Evolutionary conservation across 2,113 vertebrate genomes (phyloP), one percentile per base, ranked within the genome.

Genomic region (Oreamnos americanus): DNA sequence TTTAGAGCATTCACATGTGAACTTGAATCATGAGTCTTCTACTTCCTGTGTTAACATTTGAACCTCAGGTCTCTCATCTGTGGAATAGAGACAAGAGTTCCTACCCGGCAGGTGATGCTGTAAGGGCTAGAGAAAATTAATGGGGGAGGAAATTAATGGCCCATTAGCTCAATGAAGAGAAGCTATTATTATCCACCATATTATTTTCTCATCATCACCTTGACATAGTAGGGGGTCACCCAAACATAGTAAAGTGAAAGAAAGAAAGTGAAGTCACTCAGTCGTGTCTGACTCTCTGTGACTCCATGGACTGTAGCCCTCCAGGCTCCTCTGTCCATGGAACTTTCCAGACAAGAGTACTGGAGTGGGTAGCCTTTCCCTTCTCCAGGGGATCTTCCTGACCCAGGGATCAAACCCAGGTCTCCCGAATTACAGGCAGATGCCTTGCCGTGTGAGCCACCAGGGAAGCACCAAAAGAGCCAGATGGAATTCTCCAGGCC

Each of bases 371-470:
- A 26, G 11, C 14, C 39, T 14, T 76, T 43, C 26, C 36, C 39
- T 43, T 26, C 71, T 71, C 23, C 71, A 76, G 36, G 0, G 6
- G 23, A 43, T 76, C 71, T 76, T 76, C 12, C 71, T 43, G 23
- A 76, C 36, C 36, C 71, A 43, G 71, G 71, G 36, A 76, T 14
- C 3, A 2, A 76, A 43, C 71, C 71, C 23, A 43, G 36, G 23
- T 76, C 71, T 43, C 23, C 71, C 0, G 0, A 39, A 25, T 74
- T 74, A 5, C 67, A 39, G 36, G 67, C 36, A 39, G 36, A 74
- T 2, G 0, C 5, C 1, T 74, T 74, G 10, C 36, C 0, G 0
- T 39, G 21, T 74, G 67, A 74, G 67, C 67, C 36, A 39, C 21
- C 5, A 39, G 10, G 67, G 36, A 74, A 23, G 36, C 67, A 67